Evolutionary conservation across 2,797 vertebrate genomes (phyloP).

Genomic region (Gorsachius magnificus): DNA sequence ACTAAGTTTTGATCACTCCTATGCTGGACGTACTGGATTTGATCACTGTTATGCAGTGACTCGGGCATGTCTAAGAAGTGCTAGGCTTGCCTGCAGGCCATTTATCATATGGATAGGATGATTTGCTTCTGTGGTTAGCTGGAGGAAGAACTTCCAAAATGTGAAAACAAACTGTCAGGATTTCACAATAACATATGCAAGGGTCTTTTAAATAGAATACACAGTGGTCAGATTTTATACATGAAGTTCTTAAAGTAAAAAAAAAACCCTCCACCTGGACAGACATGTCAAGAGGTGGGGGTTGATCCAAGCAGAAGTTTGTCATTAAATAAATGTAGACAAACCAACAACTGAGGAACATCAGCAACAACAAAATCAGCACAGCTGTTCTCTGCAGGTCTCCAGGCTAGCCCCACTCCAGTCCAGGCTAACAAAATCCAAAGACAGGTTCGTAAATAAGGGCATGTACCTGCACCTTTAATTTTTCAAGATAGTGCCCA

Average conservation of each 20-base stretch:
- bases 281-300: background rate
- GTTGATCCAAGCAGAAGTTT: background rate
- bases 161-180: background rate
- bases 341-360: background rate
- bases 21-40: background rate
- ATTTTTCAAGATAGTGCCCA: background rate
- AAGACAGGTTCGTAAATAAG: background rate
- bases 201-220: conserved; percentile 62
- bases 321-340: conserved; percentile 36
- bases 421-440: background rate
- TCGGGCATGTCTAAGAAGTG: background rate
- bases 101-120: background rate
- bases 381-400: background rate
- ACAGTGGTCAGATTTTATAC: background rate
- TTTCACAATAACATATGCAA: background rate
- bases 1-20: background rate
- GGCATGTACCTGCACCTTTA: background rate
- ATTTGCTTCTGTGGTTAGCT: background rate
- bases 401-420: background rate
- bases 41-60: background rate
- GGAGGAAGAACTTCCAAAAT: background rate
- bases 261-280: background rate
- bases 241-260: background rate
- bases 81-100: background rate
- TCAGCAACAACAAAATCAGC: background rate